Base-by-base conservation (phyloP, 2,888 invertebrate genomes). In the Aleiodes leptofemur region DNA sequence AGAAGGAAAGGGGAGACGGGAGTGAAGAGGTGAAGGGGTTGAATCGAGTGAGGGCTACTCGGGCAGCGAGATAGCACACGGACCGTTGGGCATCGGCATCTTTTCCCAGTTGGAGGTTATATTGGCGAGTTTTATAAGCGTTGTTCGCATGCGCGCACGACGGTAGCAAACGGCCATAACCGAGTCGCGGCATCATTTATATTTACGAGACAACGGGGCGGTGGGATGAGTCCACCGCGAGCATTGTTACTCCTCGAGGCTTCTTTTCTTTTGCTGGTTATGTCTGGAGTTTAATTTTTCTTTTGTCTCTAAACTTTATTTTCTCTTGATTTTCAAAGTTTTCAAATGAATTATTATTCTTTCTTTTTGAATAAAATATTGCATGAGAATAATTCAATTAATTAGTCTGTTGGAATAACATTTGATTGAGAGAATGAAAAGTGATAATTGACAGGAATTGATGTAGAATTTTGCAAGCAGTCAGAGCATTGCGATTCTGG, bases 101-200 rank as follows among this genome's bases (percentile, higher is more conserved):
- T 73, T 59, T 57, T 13, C 13, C 16, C 43, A 14, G 16, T 56
- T 14, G 16, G 53, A 59, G 59, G 34, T 59, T 66, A 56, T 72
- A 74, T 53, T 50, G 77, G 59, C 64, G 51, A 53, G 43, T 69
- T 74, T 76, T 69, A 69, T 29, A 16, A 9, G 69, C 43, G 74
- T 34, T 82, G 83, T 76, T 71, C 78, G 82, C 80, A 78, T 80
- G 76, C 74, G 81, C 77, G 79, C 77, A 76, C 77, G 78, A 66
- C 87, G 84, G 87, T 87, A 87, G 87, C 87, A 76, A 59, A 74
- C 78, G 82, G 84, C 84, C 84, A 86, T 86, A 87, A 88, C 86
- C 84, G 83, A 83, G 84, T 85, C 85, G 86, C 86, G 85, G 87
- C 86, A 87, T 88, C 87, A 87, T 88, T 88, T 88, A 88, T 88